These are phyloP conservation scores for Heterotis niloticus DNA, from an alignment of 2,113 vertebrate species.

Conservation along the genomic window DNA sequence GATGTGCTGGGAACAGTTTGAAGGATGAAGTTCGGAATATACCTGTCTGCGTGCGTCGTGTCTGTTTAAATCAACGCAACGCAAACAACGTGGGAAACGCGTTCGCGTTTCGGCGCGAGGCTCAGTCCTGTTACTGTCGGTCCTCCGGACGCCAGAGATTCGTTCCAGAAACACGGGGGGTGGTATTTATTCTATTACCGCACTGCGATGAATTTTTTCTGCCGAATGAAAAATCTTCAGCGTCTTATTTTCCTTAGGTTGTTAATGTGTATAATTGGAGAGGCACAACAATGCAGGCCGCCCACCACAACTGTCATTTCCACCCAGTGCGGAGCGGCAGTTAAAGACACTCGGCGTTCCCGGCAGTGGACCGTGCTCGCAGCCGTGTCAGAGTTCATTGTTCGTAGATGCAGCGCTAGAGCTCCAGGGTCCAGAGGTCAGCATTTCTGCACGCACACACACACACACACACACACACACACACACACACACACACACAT, in stretches of 20 bases:
- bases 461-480: too few species aligned
- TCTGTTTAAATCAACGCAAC: too few species aligned
- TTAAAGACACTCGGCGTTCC: conserved; percentile 50
- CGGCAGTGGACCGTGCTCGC: conserved; percentile 48
- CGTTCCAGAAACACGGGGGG: too few species aligned
- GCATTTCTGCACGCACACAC: conserved; percentile 47
- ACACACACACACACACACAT: conserved; percentile 25
- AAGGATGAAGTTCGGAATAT: too few species aligned
- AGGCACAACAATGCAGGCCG: conserved; percentile 21
- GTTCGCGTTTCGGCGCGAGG: background rate
- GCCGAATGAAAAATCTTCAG: background rate
- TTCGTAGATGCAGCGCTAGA: conserved; percentile 31
- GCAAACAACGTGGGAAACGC: background rate
- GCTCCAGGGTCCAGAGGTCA: conserved; percentile 43
- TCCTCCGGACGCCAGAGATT: too few species aligned
- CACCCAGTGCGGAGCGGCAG: conserved; percentile 43
- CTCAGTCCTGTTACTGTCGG: too few species aligned
- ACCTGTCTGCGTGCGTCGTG: too few species aligned
- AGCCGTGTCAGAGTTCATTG: conserved; percentile 45
- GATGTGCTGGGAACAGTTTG: too few species aligned
- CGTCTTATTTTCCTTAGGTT: conserved; percentile 25
- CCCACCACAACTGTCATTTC: conserved; percentile 30
- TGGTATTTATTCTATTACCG: background rate
- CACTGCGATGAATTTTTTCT: background rate
- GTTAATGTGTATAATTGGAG: conserved; percentile 46